Conservation (phyloP, 2,888 invertebrate genomes). For the Rhagonycha fulva region DNA sequence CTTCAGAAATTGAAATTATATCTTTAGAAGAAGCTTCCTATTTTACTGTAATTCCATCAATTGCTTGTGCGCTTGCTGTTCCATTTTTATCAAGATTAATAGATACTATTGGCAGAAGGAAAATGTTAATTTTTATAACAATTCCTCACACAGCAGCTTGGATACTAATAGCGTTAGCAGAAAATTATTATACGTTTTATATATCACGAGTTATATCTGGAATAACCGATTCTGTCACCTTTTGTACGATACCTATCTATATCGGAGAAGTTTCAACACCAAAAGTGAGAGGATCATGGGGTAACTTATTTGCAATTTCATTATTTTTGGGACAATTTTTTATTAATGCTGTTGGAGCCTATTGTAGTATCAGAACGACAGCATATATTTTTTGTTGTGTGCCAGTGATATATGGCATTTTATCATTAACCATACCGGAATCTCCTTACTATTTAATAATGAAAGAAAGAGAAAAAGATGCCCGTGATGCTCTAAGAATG, state of each 20-base stretch:
- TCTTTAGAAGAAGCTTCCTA: conserved; percentile 47
- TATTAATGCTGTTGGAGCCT: conserved; percentile 61
- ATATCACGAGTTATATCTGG: conserved; percentile 41
- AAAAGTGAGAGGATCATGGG: conserved; percentile 44
- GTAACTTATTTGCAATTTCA: conserved; percentile 39
- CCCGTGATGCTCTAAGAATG: conserved; percentile 37
- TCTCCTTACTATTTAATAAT: conserved; percentile 44
- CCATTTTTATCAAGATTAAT: conserved; percentile 39
- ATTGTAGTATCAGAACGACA: conserved; percentile 58
- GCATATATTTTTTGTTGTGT: conserved; percentile 62
- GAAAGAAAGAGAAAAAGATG: conserved; percentile 39
- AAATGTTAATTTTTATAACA: conserved; percentile 39
- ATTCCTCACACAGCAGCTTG: conserved; percentile 42
- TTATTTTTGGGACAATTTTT: conserved; percentile 41
- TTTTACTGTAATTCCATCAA: conserved; percentile 44
- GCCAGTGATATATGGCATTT: conserved; percentile 60
- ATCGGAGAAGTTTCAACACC: conserved; percentile 46
- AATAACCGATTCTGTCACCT: conserved; percentile 41
- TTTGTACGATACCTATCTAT: conserved; percentile 42
- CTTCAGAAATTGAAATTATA: conserved; percentile 39
- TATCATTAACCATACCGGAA: conserved; percentile 68
- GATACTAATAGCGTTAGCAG: conserved; percentile 38
- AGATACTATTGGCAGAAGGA: conserved; percentile 44
- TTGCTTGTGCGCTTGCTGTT: conserved; percentile 37
- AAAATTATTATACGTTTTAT: conserved; percentile 42